Conservation (phyloP, 1,140 invertebrate genomes). For the Drosophila pandora region DNA sequence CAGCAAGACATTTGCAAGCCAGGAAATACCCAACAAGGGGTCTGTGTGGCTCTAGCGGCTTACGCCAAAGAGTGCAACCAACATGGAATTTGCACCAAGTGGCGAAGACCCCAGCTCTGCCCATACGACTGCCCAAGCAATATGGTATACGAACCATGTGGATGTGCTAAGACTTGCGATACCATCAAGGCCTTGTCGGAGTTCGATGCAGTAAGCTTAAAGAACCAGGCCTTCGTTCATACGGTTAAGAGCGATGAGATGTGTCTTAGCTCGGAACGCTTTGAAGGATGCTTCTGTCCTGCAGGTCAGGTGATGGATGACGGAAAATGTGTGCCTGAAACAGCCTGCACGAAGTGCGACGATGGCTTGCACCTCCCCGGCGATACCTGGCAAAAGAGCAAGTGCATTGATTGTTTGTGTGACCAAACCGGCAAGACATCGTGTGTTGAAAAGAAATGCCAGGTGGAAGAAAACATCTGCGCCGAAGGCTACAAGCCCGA, state of each 20-base stretch:
- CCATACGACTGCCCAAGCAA: conserved; percentile 86
- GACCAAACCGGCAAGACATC: conserved; percentile 83
- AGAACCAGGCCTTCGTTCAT: conserved; percentile 75
- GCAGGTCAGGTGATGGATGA: conserved; percentile 86
- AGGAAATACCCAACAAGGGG: conserved; percentile 84
- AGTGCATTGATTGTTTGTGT: conserved; percentile 91
- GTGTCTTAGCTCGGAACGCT: conserved; percentile 84
- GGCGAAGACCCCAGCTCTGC: conserved; percentile 87
- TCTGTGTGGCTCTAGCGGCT: conserved; percentile 88
- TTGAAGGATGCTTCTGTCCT: conserved; percentile 94
- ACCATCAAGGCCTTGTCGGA: conserved; percentile 73
- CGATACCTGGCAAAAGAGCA: conserved; percentile 86
- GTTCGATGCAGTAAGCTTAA: conserved; percentile 84
- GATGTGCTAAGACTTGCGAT: conserved; percentile 90
- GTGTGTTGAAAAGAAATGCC: conserved; percentile 87
- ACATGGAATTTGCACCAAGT: conserved; percentile 88
- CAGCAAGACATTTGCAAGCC: conserved; percentile 87
- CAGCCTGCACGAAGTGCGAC: conserved; percentile 74
- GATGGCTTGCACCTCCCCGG: conserved; percentile 84
- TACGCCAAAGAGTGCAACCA: conserved; percentile 90
- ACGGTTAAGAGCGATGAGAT: conserved; percentile 83
- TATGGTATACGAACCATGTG: conserved; percentile 88
- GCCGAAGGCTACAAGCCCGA: conserved; percentile 85
- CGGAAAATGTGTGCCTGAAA: conserved; percentile 82
- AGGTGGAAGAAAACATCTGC: conserved; percentile 86